phyloP scores from a whole-genome alignment of 2,888 invertebrate genomes.

The Tridacna crocea region DNA sequence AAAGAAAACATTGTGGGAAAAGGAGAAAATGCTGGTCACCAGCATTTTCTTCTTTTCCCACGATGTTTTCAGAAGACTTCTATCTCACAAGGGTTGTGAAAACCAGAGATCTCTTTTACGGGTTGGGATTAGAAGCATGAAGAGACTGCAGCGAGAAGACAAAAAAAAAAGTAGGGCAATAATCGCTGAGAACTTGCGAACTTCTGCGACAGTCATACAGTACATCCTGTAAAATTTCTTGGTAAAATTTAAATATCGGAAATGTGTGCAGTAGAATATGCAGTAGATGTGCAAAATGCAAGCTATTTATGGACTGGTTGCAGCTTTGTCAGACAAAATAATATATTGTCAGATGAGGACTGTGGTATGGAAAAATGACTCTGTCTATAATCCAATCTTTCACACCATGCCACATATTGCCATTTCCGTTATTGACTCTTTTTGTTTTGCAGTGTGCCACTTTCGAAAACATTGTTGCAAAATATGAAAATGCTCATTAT shows the following conservation, averaged over 20 bases:
- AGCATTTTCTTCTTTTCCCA: no score
- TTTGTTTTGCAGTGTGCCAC: background rate
- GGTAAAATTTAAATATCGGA: constrained; percentile 13
- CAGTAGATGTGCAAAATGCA: constrained; percentile 22
- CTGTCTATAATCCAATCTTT: no score
- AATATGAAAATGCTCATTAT: background rate
- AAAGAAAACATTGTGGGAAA: no score
- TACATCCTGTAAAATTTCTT: constrained; percentile 1
- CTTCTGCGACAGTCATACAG: background rate
- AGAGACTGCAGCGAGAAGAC: no score
- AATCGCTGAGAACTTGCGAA: background rate
- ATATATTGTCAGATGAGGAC: background rate
- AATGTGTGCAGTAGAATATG: constrained; percentile 16
- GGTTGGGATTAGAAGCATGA: no score
- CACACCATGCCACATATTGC: no score
- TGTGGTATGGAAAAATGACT: background rate
- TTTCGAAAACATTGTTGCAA: background rate
- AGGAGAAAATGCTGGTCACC: no score
- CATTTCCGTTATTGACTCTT: no score
- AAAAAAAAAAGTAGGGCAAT: no score
- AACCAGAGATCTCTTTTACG: no score
- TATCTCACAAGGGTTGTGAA: no score
- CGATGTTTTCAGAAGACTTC: no score
- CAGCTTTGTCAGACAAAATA: constrained; percentile 11
- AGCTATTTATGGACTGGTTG: constrained; percentile 20